Percentiles rank a stretch among this genome's conserved stretches.
Evolutionary conservation across 2,113 vertebrate species (phyloP).

Genomic region (Syrmaticus mikado): DNA sequence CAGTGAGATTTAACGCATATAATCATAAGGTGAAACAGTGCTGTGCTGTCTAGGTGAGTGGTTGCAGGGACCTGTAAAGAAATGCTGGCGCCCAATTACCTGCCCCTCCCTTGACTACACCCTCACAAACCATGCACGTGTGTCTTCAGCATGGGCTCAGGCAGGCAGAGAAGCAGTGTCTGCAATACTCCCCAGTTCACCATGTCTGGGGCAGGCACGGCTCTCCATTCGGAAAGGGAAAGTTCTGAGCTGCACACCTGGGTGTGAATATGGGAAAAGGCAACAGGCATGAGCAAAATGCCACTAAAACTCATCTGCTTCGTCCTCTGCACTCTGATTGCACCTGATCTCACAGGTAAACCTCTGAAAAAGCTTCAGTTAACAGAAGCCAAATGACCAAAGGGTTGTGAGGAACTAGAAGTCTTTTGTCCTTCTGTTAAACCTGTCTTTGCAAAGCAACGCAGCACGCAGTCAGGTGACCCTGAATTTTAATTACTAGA

Average conservation of each 20-base stretch:
- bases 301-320: background rate
- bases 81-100: background rate
- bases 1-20: rapidly evolving
- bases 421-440: background rate
- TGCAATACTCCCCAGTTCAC: background rate
- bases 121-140: background rate
- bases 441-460: background rate
- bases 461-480: rapidly evolving
- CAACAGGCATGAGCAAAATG: background rate
- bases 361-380: background rate
- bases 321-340: background rate
- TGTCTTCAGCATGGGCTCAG: rapidly evolving
- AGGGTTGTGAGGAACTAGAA: background rate
- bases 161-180: background rate
- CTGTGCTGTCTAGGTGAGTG: background rate
- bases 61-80: constrained; percentile 32
- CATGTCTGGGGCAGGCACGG: background rate
- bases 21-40: background rate
- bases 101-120: constrained; percentile 35
- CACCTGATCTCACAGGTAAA: constrained; percentile 49
- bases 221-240: background rate
- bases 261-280: background rate
- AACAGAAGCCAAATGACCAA: background rate
- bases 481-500: background rate
- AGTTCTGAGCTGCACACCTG: background rate